Evolutionary conservation across 2,888 invertebrate species (phyloP).

Genomic region (Xylota segnis): DNA sequence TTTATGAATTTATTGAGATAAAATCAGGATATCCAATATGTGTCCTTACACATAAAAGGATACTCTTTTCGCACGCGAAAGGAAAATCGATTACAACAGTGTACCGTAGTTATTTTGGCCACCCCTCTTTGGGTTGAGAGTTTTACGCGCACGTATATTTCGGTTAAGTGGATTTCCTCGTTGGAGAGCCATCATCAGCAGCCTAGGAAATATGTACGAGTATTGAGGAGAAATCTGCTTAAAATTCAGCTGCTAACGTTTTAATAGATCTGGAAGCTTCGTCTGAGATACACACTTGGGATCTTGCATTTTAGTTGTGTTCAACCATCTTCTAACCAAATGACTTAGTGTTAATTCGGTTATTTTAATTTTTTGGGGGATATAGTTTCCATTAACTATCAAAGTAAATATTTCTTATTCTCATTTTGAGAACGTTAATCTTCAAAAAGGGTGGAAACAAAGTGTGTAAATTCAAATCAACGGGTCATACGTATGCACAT

Average conservation of each 20-base stretch:
- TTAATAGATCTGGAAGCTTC: constrained; percentile 74
- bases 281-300: constrained; percentile 70
- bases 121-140: constrained; percentile 65
- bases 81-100: constrained; percentile 76
- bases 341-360: neutral
- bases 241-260: constrained; percentile 57
- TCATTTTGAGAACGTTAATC: neutral
- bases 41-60: constrained; percentile 36
- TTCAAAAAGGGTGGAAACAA: neutral
- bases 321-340: constrained; percentile 27
- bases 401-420: neutral
- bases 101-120: constrained; percentile 72
- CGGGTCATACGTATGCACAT: neutral
- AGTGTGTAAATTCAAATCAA: neutral
- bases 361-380: constrained; percentile 5
- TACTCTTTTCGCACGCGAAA: constrained; percentile 68
- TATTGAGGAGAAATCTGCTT: constrained; percentile 50
- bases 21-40: constrained; percentile 32
- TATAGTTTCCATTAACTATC: constrained; percentile 3
- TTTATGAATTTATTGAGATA: neutral
- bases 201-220: constrained; percentile 59
- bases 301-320: constrained; percentile 55
- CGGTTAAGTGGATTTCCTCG: constrained; percentile 72
- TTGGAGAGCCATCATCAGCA: constrained; percentile 62
- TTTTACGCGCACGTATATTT: constrained; percentile 75